Evolutionary conservation across 2,888 invertebrate genomes (phyloP).

Genomic region (Ceriagrion tenellum): DNA sequence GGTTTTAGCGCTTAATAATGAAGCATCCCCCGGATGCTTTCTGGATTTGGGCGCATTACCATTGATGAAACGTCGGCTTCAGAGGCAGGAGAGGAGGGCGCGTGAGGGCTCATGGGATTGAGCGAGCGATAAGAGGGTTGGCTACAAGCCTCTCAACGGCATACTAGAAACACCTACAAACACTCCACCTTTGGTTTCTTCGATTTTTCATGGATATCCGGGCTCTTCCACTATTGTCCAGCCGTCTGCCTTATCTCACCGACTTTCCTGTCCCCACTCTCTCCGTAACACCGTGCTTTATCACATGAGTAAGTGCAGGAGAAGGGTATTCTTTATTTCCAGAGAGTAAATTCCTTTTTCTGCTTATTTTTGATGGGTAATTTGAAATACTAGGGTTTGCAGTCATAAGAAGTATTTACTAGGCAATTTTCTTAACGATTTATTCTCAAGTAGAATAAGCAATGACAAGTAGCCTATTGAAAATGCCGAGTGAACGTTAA

Average conservation of each 20-base stretch:
- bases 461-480: too few species aligned
- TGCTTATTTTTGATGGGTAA: too few species aligned
- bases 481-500: too few species aligned
- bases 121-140: not conserved
- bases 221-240: not conserved
- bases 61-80: not conserved
- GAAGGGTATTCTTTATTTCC: too few species aligned
- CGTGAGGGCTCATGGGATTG: not conserved
- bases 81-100: not conserved
- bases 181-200: not conserved
- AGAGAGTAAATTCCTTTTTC: too few species aligned
- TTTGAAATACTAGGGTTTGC: too few species aligned
- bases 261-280: not conserved
- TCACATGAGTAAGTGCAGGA: too few species aligned
- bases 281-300: too few species aligned
- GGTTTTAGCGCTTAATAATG: not conserved
- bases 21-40: not conserved
- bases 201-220: not conserved
- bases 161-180: not conserved
- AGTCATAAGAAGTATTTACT: too few species aligned
- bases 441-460: too few species aligned
- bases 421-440: too few species aligned
- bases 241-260: not conserved
- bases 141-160: not conserved
- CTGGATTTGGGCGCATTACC: slow-evolving; percentile 3